A percentile compares a stretch with the other conserved stretches of the same genome.
Evolutionary conservation across 2,888 invertebrate species (phyloP).

Genomic region (Muscina levida): DNA sequence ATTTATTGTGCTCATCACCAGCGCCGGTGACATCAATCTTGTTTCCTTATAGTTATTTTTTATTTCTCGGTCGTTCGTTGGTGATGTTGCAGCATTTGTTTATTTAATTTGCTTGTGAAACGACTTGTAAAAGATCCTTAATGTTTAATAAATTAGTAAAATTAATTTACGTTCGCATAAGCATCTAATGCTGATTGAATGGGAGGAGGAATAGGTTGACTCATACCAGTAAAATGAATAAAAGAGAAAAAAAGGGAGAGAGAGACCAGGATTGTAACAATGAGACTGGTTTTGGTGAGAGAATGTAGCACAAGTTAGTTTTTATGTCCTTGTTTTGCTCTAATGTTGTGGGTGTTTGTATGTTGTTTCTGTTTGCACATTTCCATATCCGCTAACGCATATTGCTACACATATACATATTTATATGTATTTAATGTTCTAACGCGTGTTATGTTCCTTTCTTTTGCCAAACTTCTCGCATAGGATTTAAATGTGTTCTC

Average conservation of each 20-base stretch:
- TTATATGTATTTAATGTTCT: not conserved
- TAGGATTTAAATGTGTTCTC: not conserved
- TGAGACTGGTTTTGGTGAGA: too few relatives aligned
- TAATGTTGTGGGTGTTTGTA: not conserved
- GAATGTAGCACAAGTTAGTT: too few relatives aligned
- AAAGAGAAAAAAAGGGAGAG: too few relatives aligned
- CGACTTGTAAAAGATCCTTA: constrained; percentile 2
- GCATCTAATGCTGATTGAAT: not conserved
- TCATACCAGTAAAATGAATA: too few relatives aligned
- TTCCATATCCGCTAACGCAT: too few relatives aligned
- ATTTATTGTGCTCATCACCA: not conserved
- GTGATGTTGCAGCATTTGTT: not conserved
- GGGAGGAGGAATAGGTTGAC: too few relatives aligned
- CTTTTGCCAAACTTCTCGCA: not conserved
- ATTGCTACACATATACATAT: not conserved
- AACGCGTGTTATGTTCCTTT: not conserved
- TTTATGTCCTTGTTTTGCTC: too few relatives aligned
- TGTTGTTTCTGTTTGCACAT: too few relatives aligned
- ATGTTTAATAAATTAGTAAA: constrained; percentile 29
- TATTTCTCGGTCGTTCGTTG: not conserved
- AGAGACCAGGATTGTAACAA: too few relatives aligned
- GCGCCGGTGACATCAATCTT: not conserved
- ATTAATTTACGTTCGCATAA: constrained; percentile 2
- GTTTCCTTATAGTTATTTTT: not conserved
- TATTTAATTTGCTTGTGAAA: not conserved